Evolutionary conservation across 2,797 vertebrate species (phyloP).

Genomic region (Rhynchonycteris naso): DNA sequence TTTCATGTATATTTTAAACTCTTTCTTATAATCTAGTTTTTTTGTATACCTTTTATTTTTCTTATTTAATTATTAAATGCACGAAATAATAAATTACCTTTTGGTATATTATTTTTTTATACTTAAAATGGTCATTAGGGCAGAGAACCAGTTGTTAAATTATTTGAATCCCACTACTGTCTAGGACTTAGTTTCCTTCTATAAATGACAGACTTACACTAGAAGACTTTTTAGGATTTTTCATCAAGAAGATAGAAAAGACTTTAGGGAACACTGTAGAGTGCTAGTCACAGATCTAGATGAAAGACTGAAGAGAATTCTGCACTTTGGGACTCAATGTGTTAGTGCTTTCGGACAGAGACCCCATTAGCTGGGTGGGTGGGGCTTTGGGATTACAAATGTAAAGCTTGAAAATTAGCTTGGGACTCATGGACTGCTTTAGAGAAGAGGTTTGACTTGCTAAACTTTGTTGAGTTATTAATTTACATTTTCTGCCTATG

Average conservation of each 20-base stretch:
- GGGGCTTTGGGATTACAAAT: background rate
- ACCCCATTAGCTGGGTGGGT: background rate
- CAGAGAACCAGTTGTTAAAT: too few species aligned
- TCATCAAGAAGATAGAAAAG: background rate
- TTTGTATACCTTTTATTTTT: too few species aligned
- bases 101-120: too few species aligned
- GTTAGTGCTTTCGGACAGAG: background rate
- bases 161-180: background rate
- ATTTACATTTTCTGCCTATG: background rate
- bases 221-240: background rate
- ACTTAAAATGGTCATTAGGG: too few species aligned
- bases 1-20: too few species aligned
- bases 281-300: background rate
- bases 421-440: background rate
- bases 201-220: background rate
- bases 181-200: background rate
- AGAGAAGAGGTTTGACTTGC: background rate
- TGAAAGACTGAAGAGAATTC: background rate
- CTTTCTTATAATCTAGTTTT: too few species aligned
- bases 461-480: background rate
- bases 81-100: too few species aligned
- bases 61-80: too few species aligned
- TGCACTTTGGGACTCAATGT: background rate
- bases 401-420: background rate
- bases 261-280: background rate